phyloP scores from a whole-genome alignment of 2,113 vertebrate genomes.

The Oncorhynchus gorbuscha region DNA sequence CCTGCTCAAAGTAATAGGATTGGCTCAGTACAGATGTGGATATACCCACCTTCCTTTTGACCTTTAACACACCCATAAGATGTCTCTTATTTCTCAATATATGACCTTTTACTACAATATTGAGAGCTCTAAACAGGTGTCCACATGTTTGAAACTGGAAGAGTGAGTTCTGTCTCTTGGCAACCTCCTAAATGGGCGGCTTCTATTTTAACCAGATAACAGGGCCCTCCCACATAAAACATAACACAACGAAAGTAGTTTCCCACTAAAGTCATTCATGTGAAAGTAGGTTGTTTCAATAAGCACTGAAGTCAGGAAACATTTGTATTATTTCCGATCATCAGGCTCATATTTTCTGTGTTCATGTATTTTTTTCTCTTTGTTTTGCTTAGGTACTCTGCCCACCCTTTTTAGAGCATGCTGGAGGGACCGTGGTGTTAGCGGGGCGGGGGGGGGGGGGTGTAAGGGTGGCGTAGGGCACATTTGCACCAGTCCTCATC shows the following conservation, averaged over 20 bases:
- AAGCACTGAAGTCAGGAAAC: neutral
- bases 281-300: neutral
- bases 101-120: neutral
- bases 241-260: too few relatives aligned
- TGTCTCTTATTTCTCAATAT: neutral
- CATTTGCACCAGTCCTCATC: constrained; percentile 26
- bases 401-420: constrained; percentile 5
- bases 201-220: too few relatives aligned
- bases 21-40: neutral
- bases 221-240: too few relatives aligned
- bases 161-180: neutral
- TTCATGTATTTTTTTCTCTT: neutral
- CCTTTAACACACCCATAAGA: neutral
- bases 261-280: too few relatives aligned
- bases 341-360: constrained; percentile 3
- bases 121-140: neutral
- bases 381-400: constrained; percentile 4
- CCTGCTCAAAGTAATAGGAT: neutral
- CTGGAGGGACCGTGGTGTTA: neutral
- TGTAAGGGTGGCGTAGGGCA: neutral
- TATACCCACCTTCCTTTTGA: neutral
- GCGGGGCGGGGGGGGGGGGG: neutral
- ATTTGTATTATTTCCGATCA: too few relatives aligned
- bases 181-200: too few relatives aligned
- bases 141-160: neutral